Evolutionary conservation across 2,797 vertebrate genomes (phyloP).

Genomic region (Hipposideros larvatus): DNA sequence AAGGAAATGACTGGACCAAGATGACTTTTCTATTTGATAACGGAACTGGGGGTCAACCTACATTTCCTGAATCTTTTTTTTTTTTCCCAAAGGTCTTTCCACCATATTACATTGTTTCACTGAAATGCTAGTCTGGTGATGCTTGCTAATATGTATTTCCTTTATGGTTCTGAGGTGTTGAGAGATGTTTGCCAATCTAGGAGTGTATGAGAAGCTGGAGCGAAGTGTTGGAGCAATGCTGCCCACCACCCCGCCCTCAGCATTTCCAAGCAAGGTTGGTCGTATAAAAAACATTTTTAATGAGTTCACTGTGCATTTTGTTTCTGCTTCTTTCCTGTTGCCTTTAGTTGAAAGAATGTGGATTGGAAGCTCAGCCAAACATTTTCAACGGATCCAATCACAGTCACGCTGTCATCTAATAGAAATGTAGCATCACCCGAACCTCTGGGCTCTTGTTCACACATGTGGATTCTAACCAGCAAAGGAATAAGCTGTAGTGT

Average conservation of each 20-base stretch:
- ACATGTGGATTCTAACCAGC: constrained; percentile 73
- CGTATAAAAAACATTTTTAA: background rate
- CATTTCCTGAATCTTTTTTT: background rate
- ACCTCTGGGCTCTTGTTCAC: constrained; percentile 65
- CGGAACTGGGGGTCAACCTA: background rate
- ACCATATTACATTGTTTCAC: background rate
- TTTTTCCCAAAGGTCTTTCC: background rate
- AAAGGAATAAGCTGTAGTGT: constrained; percentile 74
- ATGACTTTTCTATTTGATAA: background rate
- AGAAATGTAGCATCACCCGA: constrained; percentile 52
- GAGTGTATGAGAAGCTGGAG: background rate
- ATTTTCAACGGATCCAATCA: constrained; percentile 47
- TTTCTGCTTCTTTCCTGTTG: constrained; percentile 50
- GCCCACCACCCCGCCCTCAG: background rate
- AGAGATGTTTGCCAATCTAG: background rate
- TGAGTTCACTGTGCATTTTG: background rate
- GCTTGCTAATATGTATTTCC: background rate
- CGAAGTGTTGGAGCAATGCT: background rate
- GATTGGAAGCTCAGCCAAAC: constrained; percentile 54
- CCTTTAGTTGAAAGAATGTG: constrained; percentile 61
- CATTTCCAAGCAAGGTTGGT: background rate
- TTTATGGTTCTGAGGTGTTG: background rate
- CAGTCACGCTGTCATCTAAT: constrained; percentile 46
- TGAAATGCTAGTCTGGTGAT: background rate
- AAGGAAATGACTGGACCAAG: constrained; percentile 13